Conservation (phyloP, 2,113 vertebrate genomes). For the Bothrops jararaca region DNA sequence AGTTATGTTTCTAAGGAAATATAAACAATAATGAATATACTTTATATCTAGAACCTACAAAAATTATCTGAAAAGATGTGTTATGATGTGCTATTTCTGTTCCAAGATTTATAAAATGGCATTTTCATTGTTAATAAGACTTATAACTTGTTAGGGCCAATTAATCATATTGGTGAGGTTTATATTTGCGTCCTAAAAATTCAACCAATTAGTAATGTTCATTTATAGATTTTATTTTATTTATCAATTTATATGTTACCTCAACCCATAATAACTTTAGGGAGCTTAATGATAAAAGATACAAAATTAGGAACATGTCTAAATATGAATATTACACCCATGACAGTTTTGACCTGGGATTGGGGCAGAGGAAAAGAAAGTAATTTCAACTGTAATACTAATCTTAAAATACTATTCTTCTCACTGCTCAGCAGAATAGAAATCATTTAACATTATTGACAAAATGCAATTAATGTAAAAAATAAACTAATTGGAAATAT, state of each 20-base stretch:
- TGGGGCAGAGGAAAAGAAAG: not conserved
- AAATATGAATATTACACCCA: not conserved
- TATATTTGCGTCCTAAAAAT: not conserved
- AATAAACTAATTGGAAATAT: not conserved
- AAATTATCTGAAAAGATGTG: not conserved
- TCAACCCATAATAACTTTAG: not conserved
- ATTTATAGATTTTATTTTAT: not conserved
- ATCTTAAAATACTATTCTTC: not conserved
- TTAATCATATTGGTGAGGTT: conserved; percentile 23
- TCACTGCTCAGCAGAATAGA: not conserved
- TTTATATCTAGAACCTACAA: not conserved
- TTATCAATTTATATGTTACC: not conserved
- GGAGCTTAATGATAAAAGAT: not conserved
- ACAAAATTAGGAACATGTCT: not conserved
- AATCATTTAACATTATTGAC: not conserved
- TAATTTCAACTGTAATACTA: not conserved
- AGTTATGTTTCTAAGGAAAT: not conserved
- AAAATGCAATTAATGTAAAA: not conserved
- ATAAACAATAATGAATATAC: not conserved
- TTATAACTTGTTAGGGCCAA: conserved; percentile 45
- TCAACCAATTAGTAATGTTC: not conserved
- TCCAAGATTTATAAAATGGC: conserved; percentile 19
- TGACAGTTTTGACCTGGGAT: not conserved
- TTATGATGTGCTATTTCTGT: not conserved
- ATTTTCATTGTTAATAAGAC: conserved; percentile 28